A percentile compares a stretch with the other conserved stretches of the same genome.
Conservation (phyloP, 2,113 vertebrate species). For the Albula goreensis region DNA sequence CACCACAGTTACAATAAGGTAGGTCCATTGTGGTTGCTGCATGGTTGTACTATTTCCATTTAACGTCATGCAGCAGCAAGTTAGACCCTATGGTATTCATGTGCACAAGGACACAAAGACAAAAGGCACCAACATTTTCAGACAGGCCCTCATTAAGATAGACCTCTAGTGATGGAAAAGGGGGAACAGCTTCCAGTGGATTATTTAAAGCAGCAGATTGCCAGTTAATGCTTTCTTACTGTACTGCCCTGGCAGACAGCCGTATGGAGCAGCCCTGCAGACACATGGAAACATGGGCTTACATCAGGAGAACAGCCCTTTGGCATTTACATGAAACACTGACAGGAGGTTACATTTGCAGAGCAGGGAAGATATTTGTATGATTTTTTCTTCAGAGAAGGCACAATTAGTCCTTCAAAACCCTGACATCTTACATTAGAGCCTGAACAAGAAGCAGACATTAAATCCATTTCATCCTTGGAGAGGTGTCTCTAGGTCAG, state of each 20-base stretch:
- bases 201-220: not conserved
- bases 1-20: not conserved
- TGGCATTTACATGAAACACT: not conserved
- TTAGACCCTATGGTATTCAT: not conserved
- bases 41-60: not conserved
- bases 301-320: not conserved
- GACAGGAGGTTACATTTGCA: not conserved
- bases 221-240: not conserved
- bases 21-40: not conserved
- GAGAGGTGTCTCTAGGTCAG: not conserved
- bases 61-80: not conserved
- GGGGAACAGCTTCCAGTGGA: not conserved
- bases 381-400: not conserved
- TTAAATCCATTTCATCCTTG: not conserved
- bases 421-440: not conserved
- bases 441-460: not conserved
- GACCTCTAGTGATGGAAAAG: not conserved
- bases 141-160: not conserved
- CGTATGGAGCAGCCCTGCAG: not conserved
- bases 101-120: not conserved
- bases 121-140: not conserved
- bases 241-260: not conserved
- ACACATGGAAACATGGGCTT: not conserved
- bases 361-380: not conserved
- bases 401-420: not conserved